These are phyloP conservation scores for Dasyornis broadbenti DNA, from an alignment of 2,113 vertebrate genomes.

Conservation along the genomic window DNA sequence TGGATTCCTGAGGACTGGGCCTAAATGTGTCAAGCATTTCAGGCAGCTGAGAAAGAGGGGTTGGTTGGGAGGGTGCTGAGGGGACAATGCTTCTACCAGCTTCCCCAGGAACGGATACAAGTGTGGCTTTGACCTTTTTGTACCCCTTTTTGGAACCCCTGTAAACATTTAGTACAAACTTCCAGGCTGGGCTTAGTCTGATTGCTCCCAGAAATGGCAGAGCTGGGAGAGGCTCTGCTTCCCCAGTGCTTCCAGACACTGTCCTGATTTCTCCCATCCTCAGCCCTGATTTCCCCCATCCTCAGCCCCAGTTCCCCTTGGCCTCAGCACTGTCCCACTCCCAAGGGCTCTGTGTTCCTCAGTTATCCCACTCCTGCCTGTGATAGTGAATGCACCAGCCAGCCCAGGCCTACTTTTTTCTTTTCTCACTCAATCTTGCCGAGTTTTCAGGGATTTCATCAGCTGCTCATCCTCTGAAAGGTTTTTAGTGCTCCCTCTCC, in stretches of 20 bases:
- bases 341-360: rapidly evolving
- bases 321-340: not conserved
- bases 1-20: not conserved
- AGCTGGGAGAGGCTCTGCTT: not conserved
- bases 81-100: not conserved
- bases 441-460: not conserved
- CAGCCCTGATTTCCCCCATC: not conserved
- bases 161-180: not conserved
- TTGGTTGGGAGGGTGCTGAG: not conserved
- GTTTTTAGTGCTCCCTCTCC: not conserved
- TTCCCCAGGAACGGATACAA: not conserved
- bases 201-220: rapidly evolving
- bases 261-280: not conserved
- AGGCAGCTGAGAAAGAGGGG: not conserved
- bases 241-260: not conserved
- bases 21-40: not conserved
- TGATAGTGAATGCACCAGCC: not conserved
- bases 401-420: not conserved
- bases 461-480: not conserved
- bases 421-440: rapidly evolving
- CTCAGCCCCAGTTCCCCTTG: not conserved
- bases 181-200: not conserved
- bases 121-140: not conserved
- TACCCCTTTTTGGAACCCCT: not conserved
- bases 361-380: not conserved